Base-by-base conservation (phyloP, 2,888 invertebrate genomes). In the Latrodectus hesperus region DNA sequence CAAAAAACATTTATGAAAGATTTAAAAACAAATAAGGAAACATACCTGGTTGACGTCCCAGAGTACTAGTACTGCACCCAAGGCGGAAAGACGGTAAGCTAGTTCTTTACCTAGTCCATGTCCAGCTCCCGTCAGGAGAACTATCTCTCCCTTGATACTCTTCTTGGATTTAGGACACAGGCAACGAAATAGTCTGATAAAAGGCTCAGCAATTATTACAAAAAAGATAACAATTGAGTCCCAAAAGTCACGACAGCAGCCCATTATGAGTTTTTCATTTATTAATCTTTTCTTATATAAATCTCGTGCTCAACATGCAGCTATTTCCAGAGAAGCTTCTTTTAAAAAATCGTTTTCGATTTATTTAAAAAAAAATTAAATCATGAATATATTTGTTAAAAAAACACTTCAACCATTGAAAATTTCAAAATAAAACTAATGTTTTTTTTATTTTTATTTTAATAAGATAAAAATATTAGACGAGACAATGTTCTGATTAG, bases 11-110 rank as follows among this genome's bases (percentile, higher is more conserved):
- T 38, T 38, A 38, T 38, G 38, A 3, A 38, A 38, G 38, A 6
- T 4, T 38, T 38, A 38, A 38, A 60, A 60, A 60, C 6, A 16
- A 60, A 60, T 60, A 60, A 16, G 60, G 12, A 5, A 16, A n/a
- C 74, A 70, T 76, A 88, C 88, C 76, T 88, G 74, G 53, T 88
- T 88, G 16, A 88, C 72, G 64, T 88, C 88, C 88, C 88, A 88
- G n/a, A 88, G 51, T n/a, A 88, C 79, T 22, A 88, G 55, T 0
- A 84, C 72, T 8, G 88, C 79, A 12, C 73, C 88, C 65, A 84
- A 51, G n/a, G 75, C 68, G 0, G 88, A 74, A 10, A 88, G 16
- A 17, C 76, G 64, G 4, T 22, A 11, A 0, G 88, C 88, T 4
- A 88, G 75, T 67, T 88, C 84, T 71, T 76, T 84, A 11, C 88